Base-by-base conservation (phyloP, 2,888 invertebrate genomes). In the Lithophane leautieri region DNA sequence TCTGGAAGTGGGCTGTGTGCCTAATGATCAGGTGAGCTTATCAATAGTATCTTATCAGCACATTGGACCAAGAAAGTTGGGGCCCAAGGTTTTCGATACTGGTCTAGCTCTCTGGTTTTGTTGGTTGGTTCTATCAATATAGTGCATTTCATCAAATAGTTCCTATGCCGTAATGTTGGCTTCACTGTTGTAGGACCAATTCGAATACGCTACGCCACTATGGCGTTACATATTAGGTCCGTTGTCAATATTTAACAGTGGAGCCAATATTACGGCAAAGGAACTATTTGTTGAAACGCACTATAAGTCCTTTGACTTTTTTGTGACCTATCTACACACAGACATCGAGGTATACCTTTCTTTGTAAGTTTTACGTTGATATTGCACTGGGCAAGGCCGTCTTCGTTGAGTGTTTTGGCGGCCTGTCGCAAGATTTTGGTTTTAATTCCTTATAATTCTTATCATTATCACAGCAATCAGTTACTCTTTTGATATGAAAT, bases 1-100 rank as follows among this genome's bases (percentile, higher is more conserved):
- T 86, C 97, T 99, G 79, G 98, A 98, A 93, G 97, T 99, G 9
- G 97, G 97, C 77, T 97, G 97, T 84, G 88, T 97, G 47, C 93
- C 97, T 2, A 96, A 94, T 80, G 95, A 96, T 76, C 97, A 95
- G 93, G 96, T 95, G 0, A 76, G 34, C 9, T 22, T 12, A 12
- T 19, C 12, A 19, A 19, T 19, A 44, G 25, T 19, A 44, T 12
- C 7, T 28, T 65, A 44, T 44, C 19, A 65, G 25, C 7, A 19
- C 19, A 25, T 44, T 42, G 25, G 8, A 65, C 25, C 0, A 19
- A 8, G 0, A 44, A 4, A 25, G 0, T 65, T 8, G 4, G 7
- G 4, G 25, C 12, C 11, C 25, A 25, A 65, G 2, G 7, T 16
- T n/a, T 25, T 8, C 2, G 42, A 6, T 34, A 34, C 34, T 34